Evolutionary conservation across 2,797 vertebrate species (phyloP).

Genomic region (Crocidura indochinensis): DNA sequence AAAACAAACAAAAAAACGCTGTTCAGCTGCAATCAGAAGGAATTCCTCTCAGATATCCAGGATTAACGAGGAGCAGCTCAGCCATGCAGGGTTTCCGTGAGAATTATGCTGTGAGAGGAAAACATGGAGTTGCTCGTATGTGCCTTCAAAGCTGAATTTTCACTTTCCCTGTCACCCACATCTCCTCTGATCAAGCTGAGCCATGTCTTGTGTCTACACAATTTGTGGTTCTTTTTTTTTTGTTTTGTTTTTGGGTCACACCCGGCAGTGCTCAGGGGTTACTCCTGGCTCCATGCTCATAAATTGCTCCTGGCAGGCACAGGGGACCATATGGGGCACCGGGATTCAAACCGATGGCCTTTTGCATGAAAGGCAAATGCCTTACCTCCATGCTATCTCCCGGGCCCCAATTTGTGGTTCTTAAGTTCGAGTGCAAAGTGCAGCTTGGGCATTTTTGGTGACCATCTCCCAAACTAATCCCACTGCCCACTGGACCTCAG

Average conservation of each 20-base stretch:
- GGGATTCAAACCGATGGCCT: too few species aligned
- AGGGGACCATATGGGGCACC: too few species aligned
- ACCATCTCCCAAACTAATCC: not conserved
- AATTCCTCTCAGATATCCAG: not conserved
- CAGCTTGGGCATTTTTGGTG: not conserved
- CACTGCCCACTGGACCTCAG: not conserved
- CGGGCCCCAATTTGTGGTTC: not conserved
- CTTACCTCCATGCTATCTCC: too few species aligned
- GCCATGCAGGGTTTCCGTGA: not conserved
- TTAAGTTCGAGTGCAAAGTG: not conserved
- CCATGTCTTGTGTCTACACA: not conserved
- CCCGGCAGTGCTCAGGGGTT: too few species aligned
- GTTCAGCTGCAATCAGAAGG: not conserved
- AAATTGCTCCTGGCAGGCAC: too few species aligned
- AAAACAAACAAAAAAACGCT: not conserved
- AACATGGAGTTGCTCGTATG: rapidly evolving
- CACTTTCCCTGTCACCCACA: rapidly evolving
- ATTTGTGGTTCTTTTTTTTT: not conserved
- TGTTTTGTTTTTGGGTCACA: too few species aligned
- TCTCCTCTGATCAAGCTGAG: not conserved
- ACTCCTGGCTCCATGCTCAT: too few species aligned
- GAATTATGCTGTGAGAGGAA: not conserved
- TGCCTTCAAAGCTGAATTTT: not conserved
- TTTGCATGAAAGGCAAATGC: too few species aligned
- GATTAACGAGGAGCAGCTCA: rapidly evolving